Base-by-base conservation (phyloP, 2,888 invertebrate species). In the Drosophila neutralis region DNA sequence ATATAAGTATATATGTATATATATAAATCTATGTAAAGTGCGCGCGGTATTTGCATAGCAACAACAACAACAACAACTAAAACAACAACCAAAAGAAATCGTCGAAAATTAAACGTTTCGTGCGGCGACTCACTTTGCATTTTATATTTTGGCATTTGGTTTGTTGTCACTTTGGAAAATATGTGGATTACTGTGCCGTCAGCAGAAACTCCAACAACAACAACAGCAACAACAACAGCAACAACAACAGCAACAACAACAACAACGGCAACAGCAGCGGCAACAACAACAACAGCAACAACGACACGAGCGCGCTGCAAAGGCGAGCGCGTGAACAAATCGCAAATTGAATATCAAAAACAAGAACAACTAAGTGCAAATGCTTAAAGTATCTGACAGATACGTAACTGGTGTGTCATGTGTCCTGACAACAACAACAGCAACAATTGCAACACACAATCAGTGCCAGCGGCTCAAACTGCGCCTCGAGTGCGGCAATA, bases 101-200 rank as follows among this genome's bases (percentile, higher is more conserved):
- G 53, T 59, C 29, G 31, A 72, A 69, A 72, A 64, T 73, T 73
- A 66, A 72, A 65, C 67, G 62, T 54, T 63, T 56, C 27, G 69
- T 33, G 58, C 42, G 54, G 53, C 42, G 64, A 40, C 54, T 63
- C 74, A 68, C 66, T 75, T 72, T 70, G 72, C 69, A 76, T 66
- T 74, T 67, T 59, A 15, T 61, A 31, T 70, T 71, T 71, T 62
- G 68, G 63, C 67, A 61, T 73, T 78, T 68, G 78, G 52, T 68
- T 65, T 78, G 64, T 76, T 66, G 68, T 63, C 68, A 73, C 65
- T 72, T 70, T 63, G 73, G 74, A 60, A 82, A 89, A 73, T 86
- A 91, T 91, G 85, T 85, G 91, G 91, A 82, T 89, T 80, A 90
- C 76, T 81, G 76, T 82, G 60, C 56, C 63, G 82, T 80, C 90